Evolutionary conservation across 1,140 invertebrate species (phyloP), one percentile per base, ranked within the genome.

Genomic region (Palaemon carinicauda): DNA sequence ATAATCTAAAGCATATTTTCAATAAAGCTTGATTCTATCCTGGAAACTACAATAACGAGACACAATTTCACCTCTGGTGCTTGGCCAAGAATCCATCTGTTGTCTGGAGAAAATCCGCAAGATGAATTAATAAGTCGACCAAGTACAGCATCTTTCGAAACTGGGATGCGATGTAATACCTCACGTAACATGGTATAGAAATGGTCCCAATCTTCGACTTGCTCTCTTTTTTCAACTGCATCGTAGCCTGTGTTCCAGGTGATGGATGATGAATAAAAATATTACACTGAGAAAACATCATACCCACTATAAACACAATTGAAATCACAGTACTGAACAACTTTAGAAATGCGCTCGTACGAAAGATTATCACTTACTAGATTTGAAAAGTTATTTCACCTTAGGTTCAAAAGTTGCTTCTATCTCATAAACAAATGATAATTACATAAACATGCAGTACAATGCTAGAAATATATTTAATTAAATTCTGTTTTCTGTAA

Each of bases 91-190:
- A 94, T 92, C 91, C 92, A 92, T 88, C 91, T 91, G 77, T 93
- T 93, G 90, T 94, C 94, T 3, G 96, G 97, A 33, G 97, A 98
- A 92, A 99, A 99, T 41, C 96, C 96, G 92, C 99, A 98, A 0
- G 97, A 95, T 15, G 96, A 95, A 91, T 97, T 97, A 89, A 94
- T 95, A 17, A 99, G 91, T 89, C 94, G 94, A 89, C 97, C 94
- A 56, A 96, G 91, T 10, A 94, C 92, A 33, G 95, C 94, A 78
- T 95, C 92, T 53, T 93, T 94, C 69, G 99, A 93, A 53, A 92
- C 92, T 14, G 98, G 98, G 84, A 98, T 94, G 31, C 98, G 93
- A 82, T 95, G 94, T 17, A 99, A 91, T 90, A 98, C 93, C 91
- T 97, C 94, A 90, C 98, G 95, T 0, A 99, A 92, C 53, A 98